Percentiles rank a stretch among this genome's conserved stretches.
Conservation (phyloP, 1,140 invertebrate species). For the Olivierus martensii region DNA sequence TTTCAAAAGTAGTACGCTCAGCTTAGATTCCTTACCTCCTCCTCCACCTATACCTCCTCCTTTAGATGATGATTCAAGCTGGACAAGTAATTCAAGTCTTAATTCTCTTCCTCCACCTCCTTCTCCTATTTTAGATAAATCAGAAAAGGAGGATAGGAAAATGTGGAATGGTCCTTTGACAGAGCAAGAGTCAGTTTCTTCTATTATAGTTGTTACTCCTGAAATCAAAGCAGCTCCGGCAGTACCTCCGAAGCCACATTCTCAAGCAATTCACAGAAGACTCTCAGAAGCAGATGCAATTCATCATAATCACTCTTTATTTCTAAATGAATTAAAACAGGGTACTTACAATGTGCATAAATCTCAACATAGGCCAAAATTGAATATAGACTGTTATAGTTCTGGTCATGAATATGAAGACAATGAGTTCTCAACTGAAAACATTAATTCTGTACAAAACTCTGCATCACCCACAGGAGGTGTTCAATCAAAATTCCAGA, state of each 20-base stretch:
- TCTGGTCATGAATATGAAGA: background rate
- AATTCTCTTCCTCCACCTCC: conserved; percentile 29
- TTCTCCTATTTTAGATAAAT: conserved; percentile 55
- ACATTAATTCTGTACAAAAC: background rate
- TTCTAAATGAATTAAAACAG: conserved; percentile 13
- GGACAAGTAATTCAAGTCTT: conserved; percentile 21
- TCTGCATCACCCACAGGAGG: background rate
- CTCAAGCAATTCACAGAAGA: background rate
- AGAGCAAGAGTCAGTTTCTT: conserved; percentile 12
- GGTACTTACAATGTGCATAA: background rate
- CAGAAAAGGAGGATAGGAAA: conserved; percentile 48
- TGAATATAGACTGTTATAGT: no score
- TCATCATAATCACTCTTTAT: conserved; percentile 12
- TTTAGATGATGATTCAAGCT: conserved; percentile 17
- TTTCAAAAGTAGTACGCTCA: conserved; percentile 22
- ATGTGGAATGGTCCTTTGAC: conserved; percentile 27
- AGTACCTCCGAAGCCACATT: conserved; percentile 2
- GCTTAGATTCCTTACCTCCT: conserved; percentile 28
- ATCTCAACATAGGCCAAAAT: no score
- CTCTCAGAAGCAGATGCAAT: conserved; percentile 12
- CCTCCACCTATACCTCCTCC: conserved; percentile 23
- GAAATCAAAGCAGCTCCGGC: conserved; percentile 16
- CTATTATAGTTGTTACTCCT: conserved; percentile 23
- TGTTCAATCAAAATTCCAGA: no score
- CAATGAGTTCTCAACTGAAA: conserved; percentile 20